Evolutionary conservation across 2,113 vertebrate genomes (phyloP), one percentile per base, ranked within the genome.

Genomic region (Sinocyclocheilus anophthalmus): DNA sequence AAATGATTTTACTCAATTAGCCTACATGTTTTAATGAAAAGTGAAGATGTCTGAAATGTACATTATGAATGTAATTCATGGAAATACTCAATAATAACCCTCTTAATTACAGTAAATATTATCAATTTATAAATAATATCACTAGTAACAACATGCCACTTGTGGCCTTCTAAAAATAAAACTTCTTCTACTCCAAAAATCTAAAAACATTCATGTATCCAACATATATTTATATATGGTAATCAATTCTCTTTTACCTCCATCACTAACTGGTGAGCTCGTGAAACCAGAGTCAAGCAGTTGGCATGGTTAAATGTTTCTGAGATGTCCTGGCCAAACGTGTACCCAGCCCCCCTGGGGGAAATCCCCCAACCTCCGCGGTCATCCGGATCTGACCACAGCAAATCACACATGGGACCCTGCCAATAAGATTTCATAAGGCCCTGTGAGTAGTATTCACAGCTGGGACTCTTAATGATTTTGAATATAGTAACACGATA

Each of bases 291-390:
- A 0, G 97, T 99, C 90, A 99, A 96, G 88, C 97, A 97, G 86
- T 99, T 99, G 87, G 97, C 97, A 89, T 99, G 98, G 92, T 99
- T 99, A 94, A 99, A 99, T 72, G 98, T 99, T 94, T 99, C 98
- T 12, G 98, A 99, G 92, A 99, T 99, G 94, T 99, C 98, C 91
- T 99, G 98, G 24, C 98, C 98, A 86, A 99, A 99, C 0, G 98
- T 99, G 91, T 94, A 95, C 55, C 95, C 95, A 4, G 95, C 95
- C 73, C 95, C 95, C 81, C 95, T 91, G 33, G 94, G 95, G 9
- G 95, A 95, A 85, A 95, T 94, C 59, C 94, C 95, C 95, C 95
- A 95, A 24, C 95, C 95, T 2, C 93, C 94, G 0, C 94, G 94
- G 81, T 95, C 95, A 87, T 95, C 95, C 6, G 94, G 95, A 86